Percentiles rank a stretch among this genome's conserved stretches.
Conservation (phyloP, 2,888 invertebrate species). For the Lasioglossum calceatum region DNA sequence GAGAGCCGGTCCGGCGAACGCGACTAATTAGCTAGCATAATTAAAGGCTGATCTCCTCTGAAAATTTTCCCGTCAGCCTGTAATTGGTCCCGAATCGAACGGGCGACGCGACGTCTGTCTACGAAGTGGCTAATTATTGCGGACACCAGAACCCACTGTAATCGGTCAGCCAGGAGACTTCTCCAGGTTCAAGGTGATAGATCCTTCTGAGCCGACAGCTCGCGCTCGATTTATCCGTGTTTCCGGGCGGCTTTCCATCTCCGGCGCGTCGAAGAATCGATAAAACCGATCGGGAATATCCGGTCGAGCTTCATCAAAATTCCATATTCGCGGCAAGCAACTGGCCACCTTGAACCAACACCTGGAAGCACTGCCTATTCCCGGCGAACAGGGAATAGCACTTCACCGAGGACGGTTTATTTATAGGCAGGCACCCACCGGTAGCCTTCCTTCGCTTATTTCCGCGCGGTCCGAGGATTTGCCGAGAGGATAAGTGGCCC, state of each 20-base stretch:
- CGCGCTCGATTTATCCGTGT: neutral
- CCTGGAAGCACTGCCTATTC: constrained; percentile 7
- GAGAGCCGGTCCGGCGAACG: constrained; percentile 23
- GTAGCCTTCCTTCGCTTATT: constrained; percentile 33
- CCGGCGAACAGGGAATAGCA: constrained; percentile 52
- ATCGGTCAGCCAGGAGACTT: constrained; percentile 1
- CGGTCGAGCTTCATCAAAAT: constrained; percentile 49
- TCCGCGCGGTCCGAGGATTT: constrained; percentile 40
- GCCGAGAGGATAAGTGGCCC: constrained; percentile 42
- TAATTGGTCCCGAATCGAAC: constrained; percentile 46
- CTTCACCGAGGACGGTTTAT: constrained; percentile 51
- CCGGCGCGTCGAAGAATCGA: constrained; percentile 21
- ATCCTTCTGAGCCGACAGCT: neutral
- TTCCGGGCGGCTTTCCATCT: constrained; percentile 1
- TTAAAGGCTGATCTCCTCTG: constrained; percentile 48
- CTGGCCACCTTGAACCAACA: constrained; percentile 27
- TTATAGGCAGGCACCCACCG: constrained; percentile 40
- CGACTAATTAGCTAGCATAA: constrained; percentile 58
- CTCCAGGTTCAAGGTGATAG: constrained; percentile 1
- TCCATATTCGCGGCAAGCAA: constrained; percentile 53
- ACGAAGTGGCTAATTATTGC: constrained; percentile 36
- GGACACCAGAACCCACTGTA: neutral
- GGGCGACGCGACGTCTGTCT: constrained; percentile 21
- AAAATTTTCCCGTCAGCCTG: constrained; percentile 45
- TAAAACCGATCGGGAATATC: constrained; percentile 39